phyloP scores from a whole-genome alignment of 2,888 invertebrate species.

The Cheilosia pagana region DNA sequence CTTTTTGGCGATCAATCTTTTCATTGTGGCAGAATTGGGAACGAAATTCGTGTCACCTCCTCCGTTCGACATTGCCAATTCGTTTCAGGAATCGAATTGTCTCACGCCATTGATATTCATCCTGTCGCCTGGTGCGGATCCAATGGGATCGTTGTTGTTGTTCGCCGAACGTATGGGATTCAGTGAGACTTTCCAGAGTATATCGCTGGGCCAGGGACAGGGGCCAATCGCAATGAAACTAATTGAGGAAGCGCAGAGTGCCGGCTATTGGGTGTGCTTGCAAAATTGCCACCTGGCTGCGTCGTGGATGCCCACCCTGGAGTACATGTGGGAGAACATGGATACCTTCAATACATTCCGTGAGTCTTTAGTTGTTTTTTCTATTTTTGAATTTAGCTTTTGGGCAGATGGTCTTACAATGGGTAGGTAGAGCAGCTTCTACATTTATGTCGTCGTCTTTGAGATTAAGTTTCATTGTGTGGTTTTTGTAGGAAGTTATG shows the following conservation, averaged over 20 bases:
- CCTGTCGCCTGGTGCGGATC: conserved; percentile 95
- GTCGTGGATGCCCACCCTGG: conserved; percentile 94
- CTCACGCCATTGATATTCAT: conserved; percentile 93
- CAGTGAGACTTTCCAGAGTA: conserved; percentile 90
- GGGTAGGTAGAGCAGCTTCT: no score
- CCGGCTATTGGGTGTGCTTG: conserved; percentile 92
- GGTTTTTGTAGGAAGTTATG: no score
- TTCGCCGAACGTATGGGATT: conserved; percentile 93
- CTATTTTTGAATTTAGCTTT: background rate
- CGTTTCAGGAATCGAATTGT: conserved; percentile 91
- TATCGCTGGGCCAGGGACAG: conserved; percentile 95
- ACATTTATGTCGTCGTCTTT: no score
- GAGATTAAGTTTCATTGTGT: no score
- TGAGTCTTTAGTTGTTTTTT: conserved; percentile 74
- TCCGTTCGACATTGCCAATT: conserved; percentile 91
- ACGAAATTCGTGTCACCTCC: conserved; percentile 93
- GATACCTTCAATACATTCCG: conserved; percentile 86
- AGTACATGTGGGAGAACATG: conserved; percentile 91
- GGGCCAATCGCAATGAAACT: conserved; percentile 92
- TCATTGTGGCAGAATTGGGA: conserved; percentile 88
- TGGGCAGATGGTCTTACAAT: background rate
- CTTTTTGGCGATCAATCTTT: conserved; percentile 91
- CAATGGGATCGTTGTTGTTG: conserved; percentile 83
- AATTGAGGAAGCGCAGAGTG: conserved; percentile 89
- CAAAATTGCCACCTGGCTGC: conserved; percentile 96